phyloP scores from a whole-genome alignment of 2,113 vertebrate genomes.

The Trichechus manatus region DNA sequence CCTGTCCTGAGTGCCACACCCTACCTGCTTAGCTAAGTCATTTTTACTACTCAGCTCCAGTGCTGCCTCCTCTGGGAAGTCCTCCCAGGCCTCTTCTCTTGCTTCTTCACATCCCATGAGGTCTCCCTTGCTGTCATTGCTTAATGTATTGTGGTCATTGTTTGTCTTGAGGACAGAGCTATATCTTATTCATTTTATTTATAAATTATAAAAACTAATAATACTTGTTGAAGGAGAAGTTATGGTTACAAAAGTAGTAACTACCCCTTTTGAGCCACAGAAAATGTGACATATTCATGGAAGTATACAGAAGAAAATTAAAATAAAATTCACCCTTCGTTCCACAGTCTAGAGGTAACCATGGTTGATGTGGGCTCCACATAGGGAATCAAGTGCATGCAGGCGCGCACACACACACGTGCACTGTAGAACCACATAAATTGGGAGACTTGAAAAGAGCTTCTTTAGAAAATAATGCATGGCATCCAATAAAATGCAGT shows the following conservation, averaged over 20 bases:
- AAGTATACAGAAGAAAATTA: constrained; percentile 14
- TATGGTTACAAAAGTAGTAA: constrained; percentile 28
- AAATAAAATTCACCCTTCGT: not conserved
- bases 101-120: not conserved
- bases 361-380: too few species aligned
- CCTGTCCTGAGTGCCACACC: not conserved
- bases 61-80: not conserved
- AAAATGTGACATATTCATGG: constrained; percentile 49
- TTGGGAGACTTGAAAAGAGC: not conserved
- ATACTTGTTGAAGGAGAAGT: not conserved
- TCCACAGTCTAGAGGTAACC: not conserved
- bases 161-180: not conserved
- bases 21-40: not conserved
- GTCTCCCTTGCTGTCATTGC: not conserved
- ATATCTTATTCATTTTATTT: constrained; percentile 8
- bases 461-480: not conserved
- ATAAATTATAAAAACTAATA: not conserved
- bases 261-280: not conserved
- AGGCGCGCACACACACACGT: not conserved
- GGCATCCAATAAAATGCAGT: not conserved
- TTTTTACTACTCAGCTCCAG: not conserved
- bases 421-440: not conserved
- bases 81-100: not conserved
- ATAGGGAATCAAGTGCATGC: not conserved
- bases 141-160: not conserved